Evolutionary conservation across 2,797 vertebrate species (phyloP), one percentile per base, ranked within the genome.

Genomic region (Leptoclinus maculatus): DNA sequence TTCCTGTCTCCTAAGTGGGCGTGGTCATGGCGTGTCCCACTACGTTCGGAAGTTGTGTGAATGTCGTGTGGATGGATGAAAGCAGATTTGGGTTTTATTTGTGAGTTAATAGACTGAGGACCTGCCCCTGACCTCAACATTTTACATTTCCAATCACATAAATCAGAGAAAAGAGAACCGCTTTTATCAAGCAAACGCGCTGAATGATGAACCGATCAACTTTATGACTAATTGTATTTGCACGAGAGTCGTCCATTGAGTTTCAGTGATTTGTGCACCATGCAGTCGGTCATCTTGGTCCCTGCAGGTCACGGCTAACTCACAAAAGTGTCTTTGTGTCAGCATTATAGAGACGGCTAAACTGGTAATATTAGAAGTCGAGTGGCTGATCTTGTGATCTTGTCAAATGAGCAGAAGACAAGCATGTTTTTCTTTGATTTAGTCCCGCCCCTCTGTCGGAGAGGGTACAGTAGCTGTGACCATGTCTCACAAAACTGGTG

Each of bases 391-490:
- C 66, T 43, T 11, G 56, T 76, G 74, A 41, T 21, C 3, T 12
- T 7, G 32, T 54, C 38, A 38, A 63, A 70, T 39, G 58, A 49
- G 56, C 41, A 23, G 45, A 47, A 60, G 63, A 79, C 45, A 63
- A 67, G 27, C 65, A 32, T 38, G 21, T 66, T 79, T 78, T 73
- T 85, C 38, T 83, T 67, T 56, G 27, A 1, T 64, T 71, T n/a
- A 41, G 34, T 47, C 47, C 57, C 21, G 13, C 14, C 19, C 5
- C 3, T 45, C 21, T 65, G n/a, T 58, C 51, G 21, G 71, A 74
- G 81, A 84, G 66, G 56, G 63, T 75, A 64, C 56, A 68, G 63
- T 9, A 62, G 67, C 76, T 79, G 60, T 41, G 36, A 68, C 80
- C 38, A 51, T 59, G 62, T 63, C 71, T 75, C 34, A 58, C 54